A percentile compares a stretch with the other conserved stretches of the same genome.
These are phyloP conservation scores for Ylistrum balloti DNA, from an alignment of 1,140 invertebrate species.

Conservation along the genomic window DNA sequence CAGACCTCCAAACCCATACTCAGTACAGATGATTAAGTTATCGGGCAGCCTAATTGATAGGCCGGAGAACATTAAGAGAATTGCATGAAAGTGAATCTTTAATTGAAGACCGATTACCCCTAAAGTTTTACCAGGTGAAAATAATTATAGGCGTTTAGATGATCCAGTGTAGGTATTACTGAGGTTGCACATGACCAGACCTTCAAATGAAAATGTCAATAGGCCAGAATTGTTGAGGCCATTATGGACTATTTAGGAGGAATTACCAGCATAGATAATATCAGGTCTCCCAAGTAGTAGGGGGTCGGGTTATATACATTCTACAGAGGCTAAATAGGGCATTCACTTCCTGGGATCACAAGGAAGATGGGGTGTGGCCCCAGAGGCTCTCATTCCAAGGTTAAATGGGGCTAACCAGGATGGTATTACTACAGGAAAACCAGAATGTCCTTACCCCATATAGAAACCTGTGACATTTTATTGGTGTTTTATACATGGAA, in stretches of 20 bases:
- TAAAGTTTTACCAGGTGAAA: conserved; percentile 26
- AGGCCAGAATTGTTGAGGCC: conserved; percentile 1
- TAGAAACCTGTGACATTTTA: not conserved
- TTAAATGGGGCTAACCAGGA: too few species aligned
- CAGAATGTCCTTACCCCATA: not conserved
- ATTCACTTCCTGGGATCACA: too few species aligned
- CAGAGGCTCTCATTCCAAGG: too few species aligned
- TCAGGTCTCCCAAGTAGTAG: not conserved
- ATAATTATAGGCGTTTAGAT: not conserved
- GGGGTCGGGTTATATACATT: not conserved
- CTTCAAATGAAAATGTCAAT: not conserved
- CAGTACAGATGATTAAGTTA: conserved; percentile 11
- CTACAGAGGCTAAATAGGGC: too few species aligned
- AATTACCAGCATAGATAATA: not conserved
- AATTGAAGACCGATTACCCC: conserved; percentile 23
- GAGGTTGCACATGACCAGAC: not conserved
- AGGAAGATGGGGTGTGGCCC: too few species aligned
- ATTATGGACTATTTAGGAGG: conserved; percentile 1
- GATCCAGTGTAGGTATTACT: not conserved
- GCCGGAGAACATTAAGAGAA: conserved; percentile 23
- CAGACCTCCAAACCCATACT: conserved; percentile 1
- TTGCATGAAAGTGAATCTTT: conserved; percentile 14
- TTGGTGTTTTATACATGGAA: not conserved
- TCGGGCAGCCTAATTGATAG: not conserved
- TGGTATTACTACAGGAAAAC: not conserved